phyloP scores from a whole-genome alignment of 2,888 invertebrate species.

The Platycnemis pennipes region DNA sequence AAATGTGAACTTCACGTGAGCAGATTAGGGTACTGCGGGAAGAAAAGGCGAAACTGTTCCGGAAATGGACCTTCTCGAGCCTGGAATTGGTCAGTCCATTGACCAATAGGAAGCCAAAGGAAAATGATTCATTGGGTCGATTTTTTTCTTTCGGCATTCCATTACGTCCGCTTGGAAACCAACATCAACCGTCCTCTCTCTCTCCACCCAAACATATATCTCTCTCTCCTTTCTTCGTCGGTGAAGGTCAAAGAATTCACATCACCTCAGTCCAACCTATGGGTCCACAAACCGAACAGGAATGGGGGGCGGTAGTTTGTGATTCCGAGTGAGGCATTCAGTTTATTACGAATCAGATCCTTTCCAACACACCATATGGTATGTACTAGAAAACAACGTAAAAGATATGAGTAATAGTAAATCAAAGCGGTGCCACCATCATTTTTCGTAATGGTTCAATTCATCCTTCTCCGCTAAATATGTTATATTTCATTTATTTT shows the following conservation, averaged over 20 bases:
- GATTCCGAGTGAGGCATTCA: no score
- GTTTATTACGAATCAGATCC: no score
- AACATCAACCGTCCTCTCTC: background rate
- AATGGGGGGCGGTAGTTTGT: no score
- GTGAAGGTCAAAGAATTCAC: background rate
- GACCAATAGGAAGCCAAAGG: background rate
- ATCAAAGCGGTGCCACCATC: no score
- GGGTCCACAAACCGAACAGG: no score
- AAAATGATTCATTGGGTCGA: background rate
- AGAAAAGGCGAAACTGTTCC: background rate
- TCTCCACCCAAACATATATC: background rate
- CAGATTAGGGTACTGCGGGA: background rate
- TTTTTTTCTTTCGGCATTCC: background rate
- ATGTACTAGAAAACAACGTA: no score
- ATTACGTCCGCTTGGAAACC: slow-evolving; percentile 11
- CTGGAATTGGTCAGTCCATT: background rate
- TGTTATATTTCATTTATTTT: no score
- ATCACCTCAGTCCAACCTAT: background rate
- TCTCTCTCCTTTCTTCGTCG: background rate
- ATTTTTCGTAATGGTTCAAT: no score
- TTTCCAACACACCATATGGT: no score
- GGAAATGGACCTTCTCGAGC: background rate
- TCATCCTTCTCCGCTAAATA: no score
- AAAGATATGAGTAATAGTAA: no score
- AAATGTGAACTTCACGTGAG: background rate